A percentile compares a stretch with the other conserved stretches of the same genome.
Conservation (phyloP, 2,113 vertebrate genomes). For the Hippoglossus stenolepis region DNA sequence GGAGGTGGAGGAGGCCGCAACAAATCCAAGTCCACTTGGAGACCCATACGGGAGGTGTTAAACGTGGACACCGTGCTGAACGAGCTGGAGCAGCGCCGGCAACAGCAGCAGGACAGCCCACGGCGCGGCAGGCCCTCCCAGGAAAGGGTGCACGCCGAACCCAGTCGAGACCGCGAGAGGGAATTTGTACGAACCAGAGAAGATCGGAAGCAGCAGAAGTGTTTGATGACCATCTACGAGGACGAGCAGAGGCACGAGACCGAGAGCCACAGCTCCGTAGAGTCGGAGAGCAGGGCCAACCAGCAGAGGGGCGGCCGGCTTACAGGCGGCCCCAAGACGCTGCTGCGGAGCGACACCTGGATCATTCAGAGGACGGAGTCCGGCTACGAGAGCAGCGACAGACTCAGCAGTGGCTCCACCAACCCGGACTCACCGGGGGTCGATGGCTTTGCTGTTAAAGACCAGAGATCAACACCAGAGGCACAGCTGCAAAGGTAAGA, state of each 20-base stretch:
- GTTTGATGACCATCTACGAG: constrained; percentile 96
- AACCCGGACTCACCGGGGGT: constrained; percentile 88
- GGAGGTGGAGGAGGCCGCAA: constrained; percentile 70
- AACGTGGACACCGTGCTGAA: constrained; percentile 95
- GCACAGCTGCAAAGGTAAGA: constrained; percentile 85
- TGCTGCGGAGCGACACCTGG: constrained; percentile 86
- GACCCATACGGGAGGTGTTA: constrained; percentile 92
- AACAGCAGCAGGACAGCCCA: constrained; percentile 81
- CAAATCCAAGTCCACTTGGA: constrained; percentile 89
- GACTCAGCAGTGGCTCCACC: constrained; percentile 92
- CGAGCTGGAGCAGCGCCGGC: constrained; percentile 88
- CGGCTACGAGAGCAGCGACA: constrained; percentile 95
- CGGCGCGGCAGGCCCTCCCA: constrained; percentile 78
- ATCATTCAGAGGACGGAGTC: constrained; percentile 95
- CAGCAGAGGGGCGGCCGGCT: constrained; percentile 73
- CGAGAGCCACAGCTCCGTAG: constrained; percentile 89
- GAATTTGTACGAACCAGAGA: constrained; percentile 79
- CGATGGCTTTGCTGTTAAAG: constrained; percentile 81
- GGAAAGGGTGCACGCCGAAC: constrained; percentile 76
- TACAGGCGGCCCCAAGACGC: constrained; percentile 80
- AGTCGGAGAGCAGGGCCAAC: constrained; percentile 84
- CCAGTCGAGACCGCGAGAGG: constrained; percentile 68
- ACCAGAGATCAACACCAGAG: constrained; percentile 80
- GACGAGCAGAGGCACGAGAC: constrained; percentile 91
- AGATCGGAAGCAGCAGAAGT: constrained; percentile 86